These are phyloP conservation scores for Phylloscopus collybita DNA, from an alignment of 2,797 vertebrate genomes.

Conservation along the genomic window DNA sequence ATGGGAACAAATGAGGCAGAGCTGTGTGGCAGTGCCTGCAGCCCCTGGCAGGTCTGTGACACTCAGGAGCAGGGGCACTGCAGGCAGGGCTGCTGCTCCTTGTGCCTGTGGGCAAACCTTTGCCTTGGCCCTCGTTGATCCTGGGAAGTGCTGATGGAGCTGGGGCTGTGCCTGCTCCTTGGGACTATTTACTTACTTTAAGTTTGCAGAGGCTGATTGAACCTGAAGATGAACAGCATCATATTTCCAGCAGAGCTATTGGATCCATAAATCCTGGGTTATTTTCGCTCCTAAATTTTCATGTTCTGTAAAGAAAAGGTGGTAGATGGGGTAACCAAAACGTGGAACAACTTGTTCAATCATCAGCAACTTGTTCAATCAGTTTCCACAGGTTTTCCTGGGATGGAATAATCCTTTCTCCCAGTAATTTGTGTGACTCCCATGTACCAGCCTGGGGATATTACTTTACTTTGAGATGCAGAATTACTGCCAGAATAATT, in stretches of 20 bases:
- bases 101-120: neutral
- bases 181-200: neutral
- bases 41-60: neutral
- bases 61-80: neutral
- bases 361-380: neutral
- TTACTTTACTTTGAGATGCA: neutral
- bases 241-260: neutral
- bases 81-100: neutral
- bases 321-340: neutral
- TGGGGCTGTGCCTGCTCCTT: neutral
- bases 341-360: neutral
- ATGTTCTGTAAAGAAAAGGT: neutral
- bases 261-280: neutral
- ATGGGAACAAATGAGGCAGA: neutral
- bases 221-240: neutral
- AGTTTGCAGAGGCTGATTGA: constrained; percentile 5
- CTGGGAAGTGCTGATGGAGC: neutral
- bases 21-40: neutral
- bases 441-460: neutral
- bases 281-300: neutral
- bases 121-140: neutral
- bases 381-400: neutral
- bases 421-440: neutral
- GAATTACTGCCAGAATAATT: neutral
- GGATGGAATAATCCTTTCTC: neutral